These are phyloP conservation scores for Sparus aurata DNA, from an alignment of 2,797 vertebrate species.

Conservation along the genomic window DNA sequence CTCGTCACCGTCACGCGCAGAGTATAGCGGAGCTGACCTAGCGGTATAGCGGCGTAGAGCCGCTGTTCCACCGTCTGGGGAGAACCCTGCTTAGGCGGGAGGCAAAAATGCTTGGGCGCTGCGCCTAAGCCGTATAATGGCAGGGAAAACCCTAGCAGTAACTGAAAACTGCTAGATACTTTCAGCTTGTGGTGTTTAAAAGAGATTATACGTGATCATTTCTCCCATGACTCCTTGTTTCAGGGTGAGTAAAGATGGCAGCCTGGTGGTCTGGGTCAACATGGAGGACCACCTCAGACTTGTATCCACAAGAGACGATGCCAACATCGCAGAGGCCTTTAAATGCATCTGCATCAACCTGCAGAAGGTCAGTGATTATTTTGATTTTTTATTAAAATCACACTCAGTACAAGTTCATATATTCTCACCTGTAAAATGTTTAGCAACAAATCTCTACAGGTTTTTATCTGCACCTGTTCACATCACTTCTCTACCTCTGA, in stretches of 20 bases:
- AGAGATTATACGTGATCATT: background rate
- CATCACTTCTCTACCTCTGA: too few relatives aligned
- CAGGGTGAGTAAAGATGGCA: constrained; percentile 78
- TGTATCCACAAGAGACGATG: constrained; percentile 67
- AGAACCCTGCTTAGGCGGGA: too few relatives aligned
- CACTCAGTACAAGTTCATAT: background rate
- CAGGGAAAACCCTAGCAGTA: too few relatives aligned
- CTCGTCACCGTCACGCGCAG: too few relatives aligned
- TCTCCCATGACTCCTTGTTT: background rate
- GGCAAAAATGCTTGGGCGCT: too few relatives aligned
- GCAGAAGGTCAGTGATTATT: constrained; percentile 53
- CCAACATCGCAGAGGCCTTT: constrained; percentile 77
- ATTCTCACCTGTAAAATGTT: too few relatives aligned
- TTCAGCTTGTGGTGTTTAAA: background rate
- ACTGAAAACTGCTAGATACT: background rate
- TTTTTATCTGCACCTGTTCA: too few relatives aligned
- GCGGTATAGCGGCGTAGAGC: too few relatives aligned
- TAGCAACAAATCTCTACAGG: background rate
- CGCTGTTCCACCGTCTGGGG: too few relatives aligned
- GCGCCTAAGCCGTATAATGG: too few relatives aligned
- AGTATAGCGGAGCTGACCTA: too few relatives aligned
- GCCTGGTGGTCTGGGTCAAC: constrained; percentile 81
- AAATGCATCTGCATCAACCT: constrained; percentile 59
- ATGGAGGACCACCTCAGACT: constrained; percentile 83
- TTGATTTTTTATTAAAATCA: background rate